These are phyloP conservation scores for Oxyruncus cristatus DNA, from an alignment of 2,113 vertebrate species.

Conservation along the genomic window DNA sequence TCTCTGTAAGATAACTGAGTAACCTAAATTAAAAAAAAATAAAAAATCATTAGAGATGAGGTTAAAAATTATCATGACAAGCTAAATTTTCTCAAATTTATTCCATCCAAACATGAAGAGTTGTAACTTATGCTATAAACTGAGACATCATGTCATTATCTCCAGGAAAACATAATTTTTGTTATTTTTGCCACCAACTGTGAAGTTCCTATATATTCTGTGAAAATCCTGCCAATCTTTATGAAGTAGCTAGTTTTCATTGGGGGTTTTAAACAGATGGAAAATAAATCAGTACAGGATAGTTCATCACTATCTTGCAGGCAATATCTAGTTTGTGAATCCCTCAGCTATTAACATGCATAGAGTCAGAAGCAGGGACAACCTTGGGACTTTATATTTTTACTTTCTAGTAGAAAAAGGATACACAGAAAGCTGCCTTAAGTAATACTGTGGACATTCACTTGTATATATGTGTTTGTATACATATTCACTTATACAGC, in stretches of 20 bases:
- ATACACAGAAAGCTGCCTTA: neutral
- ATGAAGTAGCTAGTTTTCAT: neutral
- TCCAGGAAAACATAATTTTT: neutral
- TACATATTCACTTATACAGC: neutral
- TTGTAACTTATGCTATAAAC: neutral
- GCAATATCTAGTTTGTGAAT: neutral
- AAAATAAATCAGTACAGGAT: neutral
- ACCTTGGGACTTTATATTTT: rapidly evolving
- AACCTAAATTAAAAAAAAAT: neutral
- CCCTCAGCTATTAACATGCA: neutral
- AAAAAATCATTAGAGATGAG: neutral
- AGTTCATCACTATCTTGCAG: neutral
- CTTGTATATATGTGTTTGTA: neutral
- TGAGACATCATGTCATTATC: neutral
- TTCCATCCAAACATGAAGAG: neutral
- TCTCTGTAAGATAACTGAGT: neutral
- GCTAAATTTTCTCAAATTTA: neutral
- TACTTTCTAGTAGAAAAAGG: neutral
- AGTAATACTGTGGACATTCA: neutral
- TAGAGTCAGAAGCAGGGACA: neutral
- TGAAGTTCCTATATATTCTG: neutral
- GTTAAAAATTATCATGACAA: neutral
- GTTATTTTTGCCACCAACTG: neutral
- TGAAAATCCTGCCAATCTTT: neutral
- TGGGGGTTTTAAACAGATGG: neutral